phyloP scores from a whole-genome alignment of 2,888 invertebrate genomes.

The Sinopyrophorus schimmeli region DNA sequence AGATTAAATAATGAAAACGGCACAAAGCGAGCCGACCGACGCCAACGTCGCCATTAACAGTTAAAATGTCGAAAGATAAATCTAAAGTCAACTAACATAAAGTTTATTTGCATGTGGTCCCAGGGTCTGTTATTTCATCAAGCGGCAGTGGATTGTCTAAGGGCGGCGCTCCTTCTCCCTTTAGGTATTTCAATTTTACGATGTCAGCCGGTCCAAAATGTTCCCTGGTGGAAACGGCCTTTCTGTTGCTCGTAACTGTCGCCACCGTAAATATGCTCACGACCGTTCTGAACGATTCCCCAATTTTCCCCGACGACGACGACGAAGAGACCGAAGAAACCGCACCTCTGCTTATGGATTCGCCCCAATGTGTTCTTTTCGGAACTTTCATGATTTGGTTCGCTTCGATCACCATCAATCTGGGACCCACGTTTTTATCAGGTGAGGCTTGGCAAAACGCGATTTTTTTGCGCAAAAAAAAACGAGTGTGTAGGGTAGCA shows the following conservation, averaged over 20 bases:
- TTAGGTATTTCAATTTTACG: conserved; percentile 78
- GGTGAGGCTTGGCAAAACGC: too few relatives aligned
- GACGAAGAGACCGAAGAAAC: conserved; percentile 57
- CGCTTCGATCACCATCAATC: conserved; percentile 86
- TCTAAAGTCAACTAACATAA: too few relatives aligned
- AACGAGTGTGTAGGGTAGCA: too few relatives aligned
- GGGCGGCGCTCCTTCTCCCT: conserved; percentile 78
- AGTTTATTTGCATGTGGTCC: conserved; percentile 71
- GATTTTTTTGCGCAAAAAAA: too few relatives aligned
- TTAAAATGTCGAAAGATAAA: too few relatives aligned
- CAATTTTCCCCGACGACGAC: conserved; percentile 81
- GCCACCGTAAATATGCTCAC: conserved; percentile 90
- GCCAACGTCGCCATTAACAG: too few relatives aligned
- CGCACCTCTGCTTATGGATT: conserved; percentile 79
- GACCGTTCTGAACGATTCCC: conserved; percentile 83
- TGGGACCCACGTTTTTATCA: conserved; percentile 84
- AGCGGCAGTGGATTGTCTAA: conserved; percentile 79
- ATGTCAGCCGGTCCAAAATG: conserved; percentile 84
- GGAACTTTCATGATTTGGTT: conserved; percentile 95
- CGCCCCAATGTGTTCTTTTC: conserved; percentile 87
- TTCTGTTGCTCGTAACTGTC: conserved; percentile 84
- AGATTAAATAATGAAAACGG: too few relatives aligned
- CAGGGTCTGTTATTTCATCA: conserved; percentile 84
- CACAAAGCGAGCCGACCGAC: too few relatives aligned
- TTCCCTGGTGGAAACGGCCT: conserved; percentile 84